Base-by-base conservation (phyloP, 2,113 vertebrate genomes). In the Pithys albifrons region DNA sequence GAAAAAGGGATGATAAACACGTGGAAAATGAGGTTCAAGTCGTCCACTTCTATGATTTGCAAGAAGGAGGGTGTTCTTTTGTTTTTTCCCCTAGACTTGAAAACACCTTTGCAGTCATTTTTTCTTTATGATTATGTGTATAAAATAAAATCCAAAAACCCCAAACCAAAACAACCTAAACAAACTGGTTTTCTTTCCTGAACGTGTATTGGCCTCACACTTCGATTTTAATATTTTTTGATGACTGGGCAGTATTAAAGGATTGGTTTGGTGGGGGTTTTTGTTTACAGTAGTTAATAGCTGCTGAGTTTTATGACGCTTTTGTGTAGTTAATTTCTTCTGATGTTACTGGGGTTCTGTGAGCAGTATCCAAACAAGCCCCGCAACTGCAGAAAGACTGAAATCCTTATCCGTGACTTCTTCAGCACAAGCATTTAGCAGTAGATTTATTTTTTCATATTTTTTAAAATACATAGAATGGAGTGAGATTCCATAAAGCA, bases 201-300 rank as follows among this genome's bases (percentile, higher is more conserved):
- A 49, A 6, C 3, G 0, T 20, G 6, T 59, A 4, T 8, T 54
- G 14, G 14, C 35, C 4, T 29, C 37, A 25, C 6, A 1, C 18
- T 14, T 18, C 4, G 45, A 4, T 77, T 54, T 51, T 37, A 13
- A 12, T 20, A 2, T 41, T 65, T 62, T 43, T 45, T 31, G 16
- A 4, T 91, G 12, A 18, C 22, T 20, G 19, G 19, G 35, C 37
- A 39, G 24, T 39, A 51, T 1, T 67, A 62, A 4, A 66, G 59
- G 17, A 12, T n/a, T 57, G 23, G 29, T 51, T 88, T 76, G n/a
- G 35, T 58, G 48, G 13, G 18, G 8, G 11, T 11, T 3, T 1
- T 67, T 73, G 90, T 65, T 55, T 37, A 35, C 25, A 86, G 51
- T 37, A 28, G 0, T 70, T 64, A n/a, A 8, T 72, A 64, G 31